Conservation (phyloP, 2,888 invertebrate genomes). For the Mylabris sibirica region DNA sequence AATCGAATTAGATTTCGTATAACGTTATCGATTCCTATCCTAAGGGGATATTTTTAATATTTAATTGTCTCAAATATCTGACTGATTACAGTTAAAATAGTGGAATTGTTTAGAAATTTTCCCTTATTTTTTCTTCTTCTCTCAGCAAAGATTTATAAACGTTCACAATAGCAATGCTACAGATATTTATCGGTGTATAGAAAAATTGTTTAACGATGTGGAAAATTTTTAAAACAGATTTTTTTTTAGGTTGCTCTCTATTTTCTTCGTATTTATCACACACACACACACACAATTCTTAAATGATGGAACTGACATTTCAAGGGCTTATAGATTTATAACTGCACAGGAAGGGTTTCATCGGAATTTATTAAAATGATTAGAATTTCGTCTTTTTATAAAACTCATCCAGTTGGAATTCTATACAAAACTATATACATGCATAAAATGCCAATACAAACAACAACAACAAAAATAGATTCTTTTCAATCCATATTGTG, state of each 20-base stretch:
- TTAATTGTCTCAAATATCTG: constrained; percentile 31
- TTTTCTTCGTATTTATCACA: not conserved
- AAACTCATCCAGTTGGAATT: not conserved
- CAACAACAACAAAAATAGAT: not conserved
- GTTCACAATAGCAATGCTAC: constrained; percentile 26
- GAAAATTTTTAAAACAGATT: constrained; percentile 31
- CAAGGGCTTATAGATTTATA: constrained; percentile 27
- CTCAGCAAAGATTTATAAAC: not conserved
- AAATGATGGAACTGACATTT: constrained; percentile 23
- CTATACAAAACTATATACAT: not conserved
- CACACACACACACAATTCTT: not conserved
- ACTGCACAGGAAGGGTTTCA: constrained; percentile 20
- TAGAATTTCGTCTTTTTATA: constrained; percentile 25
- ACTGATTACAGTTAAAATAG: not conserved
- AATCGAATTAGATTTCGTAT: constrained; percentile 34
- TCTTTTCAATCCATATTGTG: not conserved
- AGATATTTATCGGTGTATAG: constrained; percentile 32
- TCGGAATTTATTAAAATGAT: constrained; percentile 33
- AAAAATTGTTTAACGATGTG: constrained; percentile 25
- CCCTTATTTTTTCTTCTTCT: not conserved
- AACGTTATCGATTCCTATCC: constrained; percentile 25
- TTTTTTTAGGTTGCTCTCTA: constrained; percentile 12
- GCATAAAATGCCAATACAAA: not conserved
- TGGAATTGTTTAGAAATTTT: not conserved
- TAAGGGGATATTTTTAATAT: constrained; percentile 31